phyloP scores from a whole-genome alignment of 2,888 invertebrate species.

The Drosophila anomalata region DNA sequence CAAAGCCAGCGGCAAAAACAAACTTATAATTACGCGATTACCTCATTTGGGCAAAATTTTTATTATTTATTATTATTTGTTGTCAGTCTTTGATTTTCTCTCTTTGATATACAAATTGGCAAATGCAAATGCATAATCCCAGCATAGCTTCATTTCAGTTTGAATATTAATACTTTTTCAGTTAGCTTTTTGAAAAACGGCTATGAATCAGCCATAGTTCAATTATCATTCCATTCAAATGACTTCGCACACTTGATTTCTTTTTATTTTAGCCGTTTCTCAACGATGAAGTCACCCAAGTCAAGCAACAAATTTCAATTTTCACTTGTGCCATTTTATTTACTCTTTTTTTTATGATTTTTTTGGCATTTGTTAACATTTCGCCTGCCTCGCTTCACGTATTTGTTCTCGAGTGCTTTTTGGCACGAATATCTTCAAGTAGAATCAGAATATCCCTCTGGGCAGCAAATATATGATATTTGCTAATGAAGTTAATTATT shows the following conservation, averaged over 20 bases:
- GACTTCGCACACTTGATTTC: constrained; percentile 24
- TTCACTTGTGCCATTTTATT: constrained; percentile 35
- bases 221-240: constrained; percentile 17
- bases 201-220: constrained; percentile 28
- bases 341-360: constrained; percentile 40
- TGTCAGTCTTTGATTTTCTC: constrained; percentile 28
- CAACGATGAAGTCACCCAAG: constrained; percentile 47
- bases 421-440: constrained; percentile 5
- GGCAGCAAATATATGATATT: constrained; percentile 28
- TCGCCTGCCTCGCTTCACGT: neutral
- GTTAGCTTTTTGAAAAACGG: neutral
- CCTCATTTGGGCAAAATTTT: constrained; percentile 82
- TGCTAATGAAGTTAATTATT: constrained; percentile 53
- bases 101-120: constrained; percentile 48
- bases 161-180: constrained; percentile 5
- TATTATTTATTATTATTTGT: constrained; percentile 39
- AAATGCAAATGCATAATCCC: constrained; percentile 55
- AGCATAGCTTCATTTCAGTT: constrained; percentile 9
- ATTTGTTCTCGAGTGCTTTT: constrained; percentile 8
- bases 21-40: constrained; percentile 82
- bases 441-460: neutral
- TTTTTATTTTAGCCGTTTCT: constrained; percentile 26
- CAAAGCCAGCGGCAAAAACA: constrained; percentile 52
- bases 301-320: constrained; percentile 18
- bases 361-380: constrained; percentile 36